phyloP scores from a whole-genome alignment of 2,888 invertebrate species.

The Leptura quadrifasciata region DNA sequence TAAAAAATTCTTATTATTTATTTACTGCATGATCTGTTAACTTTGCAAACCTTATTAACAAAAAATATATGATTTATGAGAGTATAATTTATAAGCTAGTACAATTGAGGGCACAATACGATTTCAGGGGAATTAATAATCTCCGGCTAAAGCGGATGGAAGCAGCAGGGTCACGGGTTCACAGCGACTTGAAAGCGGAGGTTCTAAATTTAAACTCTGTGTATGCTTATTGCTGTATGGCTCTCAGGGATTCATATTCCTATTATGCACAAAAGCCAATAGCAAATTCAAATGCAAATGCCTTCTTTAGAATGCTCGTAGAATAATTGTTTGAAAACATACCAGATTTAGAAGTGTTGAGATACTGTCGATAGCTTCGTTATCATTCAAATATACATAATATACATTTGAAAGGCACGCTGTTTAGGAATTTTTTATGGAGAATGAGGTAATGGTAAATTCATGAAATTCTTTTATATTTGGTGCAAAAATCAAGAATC shows the following conservation, averaged over 20 bases:
- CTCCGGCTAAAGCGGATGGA: slow-evolving; percentile 58
- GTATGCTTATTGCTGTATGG: slow-evolving; percentile 27
- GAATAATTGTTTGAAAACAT: slow-evolving; percentile 24
- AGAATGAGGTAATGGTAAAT: too few relatives aligned
- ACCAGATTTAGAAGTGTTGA: neutral
- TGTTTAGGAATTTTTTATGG: too few relatives aligned
- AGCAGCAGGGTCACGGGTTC: slow-evolving; percentile 64
- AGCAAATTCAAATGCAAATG: slow-evolving; percentile 36
- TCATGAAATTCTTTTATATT: too few relatives aligned
- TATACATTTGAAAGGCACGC: neutral
- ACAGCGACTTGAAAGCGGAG: slow-evolving; percentile 58
- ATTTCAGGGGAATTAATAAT: slow-evolving; percentile 54
- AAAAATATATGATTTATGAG: neutral
- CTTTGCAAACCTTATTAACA: too few relatives aligned
- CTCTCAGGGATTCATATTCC: slow-evolving; percentile 41
- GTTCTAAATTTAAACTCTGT: slow-evolving; percentile 61
- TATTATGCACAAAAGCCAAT: slow-evolving; percentile 47
- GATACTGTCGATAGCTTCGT: neutral
- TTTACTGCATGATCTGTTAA: too few relatives aligned
- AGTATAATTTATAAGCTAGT: slow-evolving; percentile 6
- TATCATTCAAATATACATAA: neutral
- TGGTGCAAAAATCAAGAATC: too few relatives aligned
- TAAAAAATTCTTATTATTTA: too few relatives aligned
- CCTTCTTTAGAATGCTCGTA: neutral
- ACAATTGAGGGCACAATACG: slow-evolving; percentile 23